Evolutionary conservation across 2,113 vertebrate species (phyloP), one percentile per base, ranked within the genome.

Genomic region (Sorex fumeus): DNA sequence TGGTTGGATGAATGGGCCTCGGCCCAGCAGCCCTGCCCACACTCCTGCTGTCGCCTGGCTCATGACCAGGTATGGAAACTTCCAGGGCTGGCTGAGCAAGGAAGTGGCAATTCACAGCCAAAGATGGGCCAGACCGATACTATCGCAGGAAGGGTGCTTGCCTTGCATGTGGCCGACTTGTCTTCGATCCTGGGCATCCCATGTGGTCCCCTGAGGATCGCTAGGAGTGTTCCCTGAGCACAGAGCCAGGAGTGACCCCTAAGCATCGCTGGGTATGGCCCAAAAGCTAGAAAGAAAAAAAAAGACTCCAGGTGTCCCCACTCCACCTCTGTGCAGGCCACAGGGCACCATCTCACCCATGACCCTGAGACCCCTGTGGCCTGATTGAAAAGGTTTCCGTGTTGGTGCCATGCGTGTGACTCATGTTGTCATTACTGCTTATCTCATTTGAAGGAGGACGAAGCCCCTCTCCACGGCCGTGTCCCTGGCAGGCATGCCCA

Each of bases 1-100:
- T 18, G 84, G 5, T 64, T 36, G 27, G 21, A 15, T n/a, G 36
- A 50, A 30, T 19, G 74, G 25, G 30, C 36, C 1, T 47, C 13
- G n/a, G 18, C 21, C 18, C 11, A 12, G 0, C 12, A 3, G 15
- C 19, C 71, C 53, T 28, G 19, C 67, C 25, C n/a, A 23, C 2
- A 4, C 30, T 0, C 1, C 23, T 27, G 62, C 47, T 30, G 30
- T 36, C 53, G 64, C 62, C 28, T 34, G 47, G 30, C 21, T 76
- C 28, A 18, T 8, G 47, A 66, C n/a, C 36, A 75, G 62, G n/a
- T 32, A 6, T 8, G 36, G 23, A 10, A 28, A n/a, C 23, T 8
- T 10, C 8, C 32, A 0, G 6, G 69, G 8, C 8, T 11, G 43
- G 15, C 3, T 0, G 50, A 84, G n/a, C 40, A 34, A 71, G 72